Evolutionary conservation across 2,797 vertebrate species (phyloP), one percentile per base, ranked within the genome.

Genomic region (Squalus acanthias): DNA sequence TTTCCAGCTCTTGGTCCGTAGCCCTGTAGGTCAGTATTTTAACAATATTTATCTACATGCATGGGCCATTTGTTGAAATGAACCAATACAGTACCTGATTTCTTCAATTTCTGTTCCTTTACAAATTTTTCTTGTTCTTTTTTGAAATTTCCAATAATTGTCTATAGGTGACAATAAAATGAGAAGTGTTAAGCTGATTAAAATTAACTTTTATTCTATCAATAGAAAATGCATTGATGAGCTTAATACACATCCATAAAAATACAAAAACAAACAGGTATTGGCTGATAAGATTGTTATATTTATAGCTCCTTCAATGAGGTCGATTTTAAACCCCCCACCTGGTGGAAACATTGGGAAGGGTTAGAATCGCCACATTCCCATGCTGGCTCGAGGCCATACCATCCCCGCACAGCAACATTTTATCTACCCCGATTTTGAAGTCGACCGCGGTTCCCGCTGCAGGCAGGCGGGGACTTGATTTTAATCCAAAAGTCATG

Each of bases 121-220:
- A 92, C 87, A 96, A 96, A 96, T 39, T 92, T 96, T 69, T 96
- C 96, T 91, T 96, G 96, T 67, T 96, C 96, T 69, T 96, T 96
- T 69, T 96, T 91, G 87, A 96, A 96, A 72, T 96, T 87, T 39
- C 96, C 96, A 69, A 96, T 85, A 57, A 96, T 96, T 46, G 95
- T 96, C 96, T 96, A 57, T 12, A 96, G 93, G 26, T 29, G 17
- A 20, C 60, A 60, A 91, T 57, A 26, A 95, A 74, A 74, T 50
- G 70, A 53, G 33, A 57, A 76, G 50, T n/a, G 74, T 93, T 93
- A 93, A 93, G 8, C n/a, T 46, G n/a, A 93, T 63, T 93, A 69
- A 93, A 50, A 46, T 46, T 93, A 67, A 93, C 65, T 53, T 85
- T 46, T n/a, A 63, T 15, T 33, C 29, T n/a, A 63, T 63, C n/a